These are phyloP conservation scores for Sander lucioperca DNA, from an alignment of 2,113 vertebrate species.

Conservation along the genomic window DNA sequence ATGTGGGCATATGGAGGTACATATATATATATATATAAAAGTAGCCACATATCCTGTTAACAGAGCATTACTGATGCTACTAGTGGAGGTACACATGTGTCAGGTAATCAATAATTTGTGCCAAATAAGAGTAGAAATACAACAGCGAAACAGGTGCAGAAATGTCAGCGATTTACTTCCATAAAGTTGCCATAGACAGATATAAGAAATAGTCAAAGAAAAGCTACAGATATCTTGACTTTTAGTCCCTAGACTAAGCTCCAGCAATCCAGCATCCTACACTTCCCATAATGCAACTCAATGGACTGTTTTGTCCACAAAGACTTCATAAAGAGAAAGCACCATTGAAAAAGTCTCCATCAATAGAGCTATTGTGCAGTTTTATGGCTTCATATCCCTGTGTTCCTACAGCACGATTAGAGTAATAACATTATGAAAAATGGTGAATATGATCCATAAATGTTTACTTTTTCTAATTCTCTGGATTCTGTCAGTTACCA, in stretches of 20 bases:
- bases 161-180: not conserved
- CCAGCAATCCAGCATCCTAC: not conserved
- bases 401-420: not conserved
- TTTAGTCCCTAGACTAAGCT: not conserved
- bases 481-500: constrained; percentile 51
- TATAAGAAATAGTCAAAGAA: no score
- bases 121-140: not conserved
- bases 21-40: no score
- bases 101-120: not conserved
- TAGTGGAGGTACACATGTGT: not conserved
- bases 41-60: no score
- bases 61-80: no score
- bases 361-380: constrained; percentile 26
- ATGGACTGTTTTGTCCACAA: not conserved
- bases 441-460: constrained; percentile 35
- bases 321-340: not conserved
- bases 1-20: no score
- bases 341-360: not conserved
- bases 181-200: no score
- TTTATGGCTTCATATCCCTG: not conserved
- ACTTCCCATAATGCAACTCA: not conserved
- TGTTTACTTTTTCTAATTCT: constrained; percentile 35
- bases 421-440: constrained; percentile 36
- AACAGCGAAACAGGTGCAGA: not conserved
- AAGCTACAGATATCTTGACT: not conserved